Base-by-base conservation (phyloP, 2,888 invertebrate genomes). In the Nemapogon koenigi region DNA sequence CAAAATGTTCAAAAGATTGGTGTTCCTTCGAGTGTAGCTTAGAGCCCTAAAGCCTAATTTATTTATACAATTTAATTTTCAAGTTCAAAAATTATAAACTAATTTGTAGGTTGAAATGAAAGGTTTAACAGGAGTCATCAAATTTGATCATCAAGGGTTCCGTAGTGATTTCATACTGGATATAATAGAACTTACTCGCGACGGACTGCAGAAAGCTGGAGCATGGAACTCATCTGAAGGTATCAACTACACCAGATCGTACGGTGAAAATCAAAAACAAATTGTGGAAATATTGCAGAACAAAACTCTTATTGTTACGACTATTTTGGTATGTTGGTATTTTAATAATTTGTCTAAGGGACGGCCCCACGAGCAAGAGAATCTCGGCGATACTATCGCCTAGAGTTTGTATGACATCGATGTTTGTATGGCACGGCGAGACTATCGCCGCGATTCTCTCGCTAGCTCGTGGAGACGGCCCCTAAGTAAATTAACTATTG, bases 101-200 rank as follows among this genome's bases (percentile, higher is more conserved):
- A 28, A 28, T n/a, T 33, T 33, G 11, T 19, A 94, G 93, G 89
- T 94, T 45, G 92, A 93, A 79, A 91, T 94, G 87, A 86, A 89
- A 51, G 96, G 96, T n/a, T 76, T 95, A 49, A 94, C 94, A 1
- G 96, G 96, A 46, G 86, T 89, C 40, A 94, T 97, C 53, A 92
- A 92, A 72, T 95, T 97, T 68, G 94, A 96, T 73, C 90, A 91
- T 68, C 90, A 93, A 75, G 97, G 97, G 38, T 92, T 94, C 68
- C 84, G 97, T 42, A 90, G 92, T 31, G 91, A 94, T 65, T 95
- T 97, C 61, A 87, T 89, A 46, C 80, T 97, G 49, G 96, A 96
- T 61, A 90, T 97, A 49, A 88, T 97, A 46, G 95, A 97, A 65
- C 80, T 97, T 46, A 89, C 88, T 38, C 87, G 91, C 49, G 87